Base-by-base conservation (phyloP, 2,888 invertebrate species). In the Sphinx pinastri region DNA sequence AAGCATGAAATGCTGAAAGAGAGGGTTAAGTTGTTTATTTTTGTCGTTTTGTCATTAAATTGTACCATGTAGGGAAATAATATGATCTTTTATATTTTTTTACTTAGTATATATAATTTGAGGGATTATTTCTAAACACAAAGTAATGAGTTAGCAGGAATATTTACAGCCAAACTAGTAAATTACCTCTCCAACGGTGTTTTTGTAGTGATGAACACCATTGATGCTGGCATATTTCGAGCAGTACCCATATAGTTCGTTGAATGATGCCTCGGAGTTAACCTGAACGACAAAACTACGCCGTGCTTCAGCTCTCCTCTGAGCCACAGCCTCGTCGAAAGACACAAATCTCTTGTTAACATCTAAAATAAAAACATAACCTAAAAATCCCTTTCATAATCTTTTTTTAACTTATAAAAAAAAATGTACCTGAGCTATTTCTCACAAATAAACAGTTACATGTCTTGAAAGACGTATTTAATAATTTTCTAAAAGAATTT, bases 281-380 rank as follows among this genome's bases (percentile, higher is more conserved):
- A 98, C 96, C 91, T 97, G 97, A 7, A 98, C 95, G 51, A 98
- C 88, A 70, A 97, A 91, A 88, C 97, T 97, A 72, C 95, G 94
- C 68, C 88, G 90, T 0, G 98, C 97, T 85, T 97, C 95, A 3
- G 88, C 84, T 83, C 96, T 95, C 76, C 97, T 95, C 38, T 88
- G 87, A 55, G 90, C 86, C 60, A 96, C 88, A 75, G 96, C 87
- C 71, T 96, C 95, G 72, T 96, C 95, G 86, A 96, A 95, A 8
- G 88, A 83, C 55, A 83, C 73, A 78, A 91, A 91, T 74, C 84
- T 90, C 75, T 81, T 88, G 52, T 83, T 71, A 71, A 79, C 77
- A 86, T 88, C 93, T 93, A 80, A 83, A 88, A 88, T 76, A 76
- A 78, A 81, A 74, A 87, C 81, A 88, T 92, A 93, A 93, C 92